These are phyloP conservation scores for Macrophya alboannulata DNA, from an alignment of 2,888 invertebrate species.

Conservation along the genomic window DNA sequence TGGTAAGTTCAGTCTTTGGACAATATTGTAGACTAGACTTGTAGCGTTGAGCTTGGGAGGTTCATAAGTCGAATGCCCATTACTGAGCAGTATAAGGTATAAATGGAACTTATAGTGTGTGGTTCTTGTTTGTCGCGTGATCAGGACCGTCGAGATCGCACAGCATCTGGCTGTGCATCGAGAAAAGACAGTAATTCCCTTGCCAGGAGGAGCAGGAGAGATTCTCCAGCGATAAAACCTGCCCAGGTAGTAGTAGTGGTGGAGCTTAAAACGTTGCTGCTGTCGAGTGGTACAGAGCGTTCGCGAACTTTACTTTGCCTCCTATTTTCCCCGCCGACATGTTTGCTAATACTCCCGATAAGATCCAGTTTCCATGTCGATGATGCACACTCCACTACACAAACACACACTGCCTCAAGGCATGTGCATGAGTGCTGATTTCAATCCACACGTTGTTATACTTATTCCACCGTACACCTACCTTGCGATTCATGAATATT, in stretches of 20 bases:
- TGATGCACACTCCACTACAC: conserved; percentile 46
- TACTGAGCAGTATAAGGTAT: conserved; percentile 22
- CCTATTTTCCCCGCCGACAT: conserved; percentile 64
- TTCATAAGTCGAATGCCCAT: conserved; percentile 32
- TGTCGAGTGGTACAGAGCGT: conserved; percentile 27
- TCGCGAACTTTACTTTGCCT: conserved; percentile 42
- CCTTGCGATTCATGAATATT: conserved; percentile 19
- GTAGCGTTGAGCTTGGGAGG: conserved; percentile 1
- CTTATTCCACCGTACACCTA: conserved; percentile 6
- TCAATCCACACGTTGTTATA: conserved; percentile 10
- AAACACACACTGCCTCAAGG: not conserved
- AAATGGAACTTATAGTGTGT: conserved; percentile 42
- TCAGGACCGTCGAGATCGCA: conserved; percentile 33
- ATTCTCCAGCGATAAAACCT: conserved; percentile 32
- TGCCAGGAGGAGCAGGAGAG: conserved; percentile 8
- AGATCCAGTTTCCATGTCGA: conserved; percentile 67
- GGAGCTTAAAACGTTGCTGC: conserved; percentile 36
- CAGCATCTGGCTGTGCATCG: conserved; percentile 43
- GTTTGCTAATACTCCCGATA: conserved; percentile 71
- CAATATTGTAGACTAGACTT: conserved; percentile 6
- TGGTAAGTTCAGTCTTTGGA: not conserved
- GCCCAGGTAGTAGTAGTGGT: conserved; percentile 18
- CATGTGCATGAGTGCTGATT: conserved; percentile 13
- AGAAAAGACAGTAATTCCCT: conserved; percentile 47
- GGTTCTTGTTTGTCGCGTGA: conserved; percentile 52